phyloP scores from a whole-genome alignment of 2,797 vertebrate species.

The Propithecus deckenii region DNA sequence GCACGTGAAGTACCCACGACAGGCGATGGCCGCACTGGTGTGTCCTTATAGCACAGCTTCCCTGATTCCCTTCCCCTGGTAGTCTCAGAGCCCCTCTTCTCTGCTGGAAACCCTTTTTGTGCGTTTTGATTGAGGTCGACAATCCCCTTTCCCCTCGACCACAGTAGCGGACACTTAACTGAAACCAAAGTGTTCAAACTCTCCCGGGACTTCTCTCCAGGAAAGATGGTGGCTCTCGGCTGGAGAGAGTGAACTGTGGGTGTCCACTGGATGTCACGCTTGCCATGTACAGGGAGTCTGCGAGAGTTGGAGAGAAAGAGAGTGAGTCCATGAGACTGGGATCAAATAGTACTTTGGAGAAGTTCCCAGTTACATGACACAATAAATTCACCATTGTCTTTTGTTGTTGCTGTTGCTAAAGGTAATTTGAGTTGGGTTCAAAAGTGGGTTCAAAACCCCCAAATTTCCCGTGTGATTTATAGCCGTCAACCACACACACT shows the following conservation, averaged over 20 bases:
- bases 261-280: not conserved
- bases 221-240: not conserved
- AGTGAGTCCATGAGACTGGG: not conserved
- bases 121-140: not conserved
- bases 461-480: not conserved
- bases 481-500: too few species aligned
- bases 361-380: not conserved
- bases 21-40: too few species aligned
- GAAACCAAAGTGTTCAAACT: not conserved
- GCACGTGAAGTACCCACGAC: rapidly evolving
- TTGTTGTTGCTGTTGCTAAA: not conserved
- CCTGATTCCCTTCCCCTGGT: not conserved
- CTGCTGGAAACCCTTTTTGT: not conserved
- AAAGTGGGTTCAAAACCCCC: not conserved
- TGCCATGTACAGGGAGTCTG: not conserved
- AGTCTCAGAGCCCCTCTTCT: not conserved
- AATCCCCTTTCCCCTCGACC: not conserved
- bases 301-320: not conserved
- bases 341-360: not conserved
- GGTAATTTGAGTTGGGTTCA: not conserved
- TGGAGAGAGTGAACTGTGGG: not conserved
- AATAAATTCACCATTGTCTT: not conserved
- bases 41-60: not conserved
- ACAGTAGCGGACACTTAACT: not conserved
- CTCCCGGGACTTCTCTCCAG: not conserved